phyloP scores from a whole-genome alignment of 92 coral and sea anemone genomes.

The Muricea muricata region DNA sequence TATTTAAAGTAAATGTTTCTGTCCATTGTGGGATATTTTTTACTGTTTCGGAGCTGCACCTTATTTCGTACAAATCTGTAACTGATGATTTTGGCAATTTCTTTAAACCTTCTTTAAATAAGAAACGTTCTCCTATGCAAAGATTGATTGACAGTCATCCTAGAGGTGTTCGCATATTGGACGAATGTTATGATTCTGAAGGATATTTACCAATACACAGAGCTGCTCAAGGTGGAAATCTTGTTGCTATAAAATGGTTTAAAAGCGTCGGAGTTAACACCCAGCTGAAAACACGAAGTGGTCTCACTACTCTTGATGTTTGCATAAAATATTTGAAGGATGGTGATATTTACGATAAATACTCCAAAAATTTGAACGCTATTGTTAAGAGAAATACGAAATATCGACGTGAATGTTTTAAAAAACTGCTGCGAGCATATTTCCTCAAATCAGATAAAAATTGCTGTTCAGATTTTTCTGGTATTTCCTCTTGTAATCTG shows the following conservation, averaged over 20 bases:
- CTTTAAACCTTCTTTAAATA: conserved; percentile 6
- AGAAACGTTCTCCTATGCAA: conserved; percentile 11
- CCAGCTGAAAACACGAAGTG: conserved; percentile 31
- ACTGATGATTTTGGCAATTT: conserved; percentile 49
- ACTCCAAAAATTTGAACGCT: no score
- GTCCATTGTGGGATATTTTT: conserved; percentile 63
- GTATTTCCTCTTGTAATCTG: no score
- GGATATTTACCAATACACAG: conserved; percentile 66
- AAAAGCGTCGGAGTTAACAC: conserved; percentile 66
- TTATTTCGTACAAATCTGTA: conserved; percentile 57
- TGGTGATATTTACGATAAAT: no score
- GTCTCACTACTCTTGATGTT: conserved; percentile 28
- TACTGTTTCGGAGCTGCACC: conserved; percentile 66
- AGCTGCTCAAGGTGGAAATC: conserved; percentile 76
- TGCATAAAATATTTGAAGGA: conserved; percentile 50
- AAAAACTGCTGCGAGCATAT: background rate
- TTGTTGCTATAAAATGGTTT: conserved; percentile 51
- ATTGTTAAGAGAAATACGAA: background rate
- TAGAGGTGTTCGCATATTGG: conserved; percentile 45
- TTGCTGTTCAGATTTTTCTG: background rate
- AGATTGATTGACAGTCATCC: conserved; percentile 54
- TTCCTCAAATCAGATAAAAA: background rate
- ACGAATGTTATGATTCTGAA: conserved; percentile 59
- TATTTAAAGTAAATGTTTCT: conserved; percentile 26
- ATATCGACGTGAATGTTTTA: background rate